A percentile compares a stretch with the other conserved stretches of the same genome.
Evolutionary conservation across 2,888 invertebrate species (phyloP).

Genomic region (Lissonota sp.): DNA sequence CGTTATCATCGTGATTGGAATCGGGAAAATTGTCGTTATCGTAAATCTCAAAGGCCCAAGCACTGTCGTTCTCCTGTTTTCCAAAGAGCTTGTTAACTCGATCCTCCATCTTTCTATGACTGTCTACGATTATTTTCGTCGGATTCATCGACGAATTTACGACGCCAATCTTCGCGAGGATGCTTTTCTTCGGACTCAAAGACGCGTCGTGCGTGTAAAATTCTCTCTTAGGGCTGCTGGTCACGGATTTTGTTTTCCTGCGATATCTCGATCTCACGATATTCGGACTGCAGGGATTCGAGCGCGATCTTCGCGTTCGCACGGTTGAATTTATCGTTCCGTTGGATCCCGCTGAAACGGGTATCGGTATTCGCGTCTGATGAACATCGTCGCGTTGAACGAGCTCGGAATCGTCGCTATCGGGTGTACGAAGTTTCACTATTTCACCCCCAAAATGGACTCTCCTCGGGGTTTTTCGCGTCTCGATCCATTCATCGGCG

Average conservation of each 20-base stretch:
- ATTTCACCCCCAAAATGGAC: constrained; percentile 95
- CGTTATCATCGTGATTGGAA: neutral
- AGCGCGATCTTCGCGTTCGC: constrained; percentile 59
- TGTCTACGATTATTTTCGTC: neutral
- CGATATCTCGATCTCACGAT: constrained; percentile 43
- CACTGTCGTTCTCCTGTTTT: constrained; percentile 54
- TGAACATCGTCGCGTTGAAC: constrained; percentile 56
- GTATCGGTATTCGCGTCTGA: constrained; percentile 84
- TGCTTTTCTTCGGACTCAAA: constrained; percentile 81
- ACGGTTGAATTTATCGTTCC: constrained; percentile 79
- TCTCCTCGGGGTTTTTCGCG: constrained; percentile 87
- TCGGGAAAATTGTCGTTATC: constrained; percentile 32
- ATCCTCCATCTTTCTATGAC: constrained; percentile 30
- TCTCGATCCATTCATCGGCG: constrained; percentile 69
- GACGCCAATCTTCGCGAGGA: constrained; percentile 72
- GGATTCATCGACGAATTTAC: constrained; percentile 45
- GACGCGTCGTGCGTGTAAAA: constrained; percentile 77
- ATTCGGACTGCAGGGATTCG: constrained; percentile 69
- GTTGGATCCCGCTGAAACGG: constrained; percentile 73
- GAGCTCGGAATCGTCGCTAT: constrained; percentile 89
- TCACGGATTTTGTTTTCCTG: constrained; percentile 72
- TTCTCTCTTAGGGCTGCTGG: constrained; percentile 75
- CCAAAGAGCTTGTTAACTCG: constrained; percentile 59
- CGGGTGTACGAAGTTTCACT: constrained; percentile 93
- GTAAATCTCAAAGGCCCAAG: constrained; percentile 65